phyloP scores from a whole-genome alignment of 1,140 invertebrate species.

The Atta cephalotes region DNA sequence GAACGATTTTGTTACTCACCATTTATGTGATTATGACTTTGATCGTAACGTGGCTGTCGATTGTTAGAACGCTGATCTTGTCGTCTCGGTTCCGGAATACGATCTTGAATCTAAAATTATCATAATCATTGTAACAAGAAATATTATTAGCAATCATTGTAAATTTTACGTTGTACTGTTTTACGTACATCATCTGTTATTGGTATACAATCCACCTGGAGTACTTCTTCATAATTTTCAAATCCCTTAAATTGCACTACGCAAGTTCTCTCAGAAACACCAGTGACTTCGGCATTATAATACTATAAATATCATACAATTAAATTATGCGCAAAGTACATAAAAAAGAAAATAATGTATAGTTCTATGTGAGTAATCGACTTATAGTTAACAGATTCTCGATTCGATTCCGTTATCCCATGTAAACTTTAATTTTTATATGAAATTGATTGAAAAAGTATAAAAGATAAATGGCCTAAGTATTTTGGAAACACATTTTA shows the following conservation, averaged over 20 bases:
- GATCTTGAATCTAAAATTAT: slow-evolving; percentile 61
- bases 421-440: not conserved
- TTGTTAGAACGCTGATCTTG: slow-evolving; percentile 79
- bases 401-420: not conserved
- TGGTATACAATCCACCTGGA: slow-evolving; percentile 92
- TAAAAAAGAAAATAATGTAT: not conserved
- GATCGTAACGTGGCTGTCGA: slow-evolving; percentile 80
- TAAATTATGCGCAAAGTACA: slow-evolving; percentile 23
- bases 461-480: not conserved
- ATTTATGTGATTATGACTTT: slow-evolving; percentile 80
- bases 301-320: slow-evolving; percentile 88
- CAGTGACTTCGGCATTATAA: slow-evolving; percentile 94
- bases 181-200: slow-evolving; percentile 85
- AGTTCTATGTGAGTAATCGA: not conserved
- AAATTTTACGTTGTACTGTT: slow-evolving; percentile 7
- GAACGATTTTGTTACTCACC: slow-evolving; percentile 69
- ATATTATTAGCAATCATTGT: not conserved
- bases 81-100: slow-evolving; percentile 55
- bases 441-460: not conserved
- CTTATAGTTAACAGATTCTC: not conserved
- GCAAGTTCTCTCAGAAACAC: slow-evolving; percentile 91
- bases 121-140: not conserved
- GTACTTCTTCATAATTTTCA: slow-evolving; percentile 95
- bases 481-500: not conserved
- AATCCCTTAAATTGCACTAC: slow-evolving; percentile 95